Conservation (phyloP, 2,113 vertebrate genomes). For the Corythornis cristatus region DNA sequence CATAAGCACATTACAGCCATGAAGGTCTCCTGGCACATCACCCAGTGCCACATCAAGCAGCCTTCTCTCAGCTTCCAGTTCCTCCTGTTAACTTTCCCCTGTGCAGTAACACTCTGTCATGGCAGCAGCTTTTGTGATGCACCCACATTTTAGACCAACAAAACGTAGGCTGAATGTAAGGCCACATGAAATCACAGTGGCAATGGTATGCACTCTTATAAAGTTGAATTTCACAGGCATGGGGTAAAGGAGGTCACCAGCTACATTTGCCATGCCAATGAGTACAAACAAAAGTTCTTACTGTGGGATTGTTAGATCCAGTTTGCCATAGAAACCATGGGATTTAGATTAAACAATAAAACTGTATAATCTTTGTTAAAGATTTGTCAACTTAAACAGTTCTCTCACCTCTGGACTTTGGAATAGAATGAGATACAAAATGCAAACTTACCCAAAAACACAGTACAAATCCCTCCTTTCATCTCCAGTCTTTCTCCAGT, state of each 20-base stretch:
- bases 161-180: neutral
- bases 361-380: neutral
- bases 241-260: neutral
- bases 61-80: neutral
- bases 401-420: constrained; percentile 10
- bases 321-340: neutral
- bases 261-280: accelerated
- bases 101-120: accelerated
- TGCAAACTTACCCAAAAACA: neutral
- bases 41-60: neutral
- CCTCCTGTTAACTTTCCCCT: neutral
- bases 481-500: neutral
- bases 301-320: neutral
- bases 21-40: neutral
- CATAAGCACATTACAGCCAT: neutral
- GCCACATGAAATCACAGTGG: neutral
- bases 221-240: neutral
- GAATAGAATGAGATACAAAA: neutral
- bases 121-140: neutral
- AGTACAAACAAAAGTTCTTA: neutral
- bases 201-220: neutral
- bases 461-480: neutral
- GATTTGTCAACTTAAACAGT: neutral
- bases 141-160: neutral
- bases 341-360: neutral